A percentile compares a stretch with the other conserved stretches of the same genome.
Conservation (phyloP, 1,140 invertebrate genomes). For the Atta cephalotes region DNA sequence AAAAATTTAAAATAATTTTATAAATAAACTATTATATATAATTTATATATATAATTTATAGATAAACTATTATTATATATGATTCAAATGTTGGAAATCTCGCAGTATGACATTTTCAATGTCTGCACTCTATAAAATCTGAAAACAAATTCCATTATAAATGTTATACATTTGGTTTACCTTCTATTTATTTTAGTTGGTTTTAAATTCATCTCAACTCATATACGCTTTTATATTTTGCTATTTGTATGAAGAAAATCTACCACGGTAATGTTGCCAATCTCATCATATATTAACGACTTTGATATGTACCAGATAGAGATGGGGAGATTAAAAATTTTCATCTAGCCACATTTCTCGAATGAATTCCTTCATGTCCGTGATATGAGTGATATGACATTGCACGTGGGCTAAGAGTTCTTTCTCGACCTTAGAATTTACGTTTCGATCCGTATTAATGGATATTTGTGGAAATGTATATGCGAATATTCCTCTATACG, state of each 20-base stretch:
- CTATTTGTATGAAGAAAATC: neutral
- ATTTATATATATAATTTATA: neutral
- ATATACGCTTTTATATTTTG: neutral
- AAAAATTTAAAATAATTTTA: neutral
- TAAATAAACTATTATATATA: neutral
- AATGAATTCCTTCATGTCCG: slow-evolving; percentile 23
- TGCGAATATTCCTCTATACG: neutral
- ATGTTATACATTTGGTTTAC: neutral
- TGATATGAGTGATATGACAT: slow-evolving; percentile 11
- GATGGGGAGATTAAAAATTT: slow-evolving; percentile 54
- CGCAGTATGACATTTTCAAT: neutral
- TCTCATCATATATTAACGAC: slow-evolving; percentile 50
- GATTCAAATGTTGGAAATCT: neutral
- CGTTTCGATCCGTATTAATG: slow-evolving; percentile 37
- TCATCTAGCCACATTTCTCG: slow-evolving; percentile 57
- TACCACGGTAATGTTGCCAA: slow-evolving; percentile 26
- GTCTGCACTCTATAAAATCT: neutral
- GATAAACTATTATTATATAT: neutral
- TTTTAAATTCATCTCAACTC: neutral
- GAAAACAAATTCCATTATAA: neutral
- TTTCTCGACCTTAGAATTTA: slow-evolving; percentile 22
- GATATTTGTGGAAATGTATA: slow-evolving; percentile 14
- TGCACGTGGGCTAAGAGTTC: slow-evolving; percentile 3
- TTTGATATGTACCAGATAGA: slow-evolving; percentile 28
- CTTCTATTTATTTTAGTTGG: neutral